These are phyloP conservation scores for Drosophila truncata DNA, from an alignment of 1,140 invertebrate species.

Conservation along the genomic window DNA sequence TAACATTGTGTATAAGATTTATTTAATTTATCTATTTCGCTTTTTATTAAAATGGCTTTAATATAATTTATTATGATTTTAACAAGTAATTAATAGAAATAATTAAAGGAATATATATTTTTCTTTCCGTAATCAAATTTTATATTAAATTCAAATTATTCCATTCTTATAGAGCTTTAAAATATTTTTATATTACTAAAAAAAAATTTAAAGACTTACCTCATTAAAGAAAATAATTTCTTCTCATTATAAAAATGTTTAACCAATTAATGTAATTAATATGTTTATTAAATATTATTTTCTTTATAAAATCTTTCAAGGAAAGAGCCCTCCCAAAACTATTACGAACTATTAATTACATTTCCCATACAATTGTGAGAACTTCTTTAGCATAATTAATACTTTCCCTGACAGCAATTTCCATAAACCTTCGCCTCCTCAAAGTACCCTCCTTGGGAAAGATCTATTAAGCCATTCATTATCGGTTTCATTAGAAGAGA, in stretches of 20 bases:
- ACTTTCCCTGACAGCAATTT: conserved; percentile 11
- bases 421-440: conserved; percentile 14
- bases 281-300: not conserved
- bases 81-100: not conserved
- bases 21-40: not conserved
- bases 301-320: not conserved
- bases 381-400: conserved; percentile 19
- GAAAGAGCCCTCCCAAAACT: not conserved
- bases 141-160: not conserved
- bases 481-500: conserved; percentile 66
- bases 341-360: not conserved
- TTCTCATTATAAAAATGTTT: not conserved
- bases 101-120: too few relatives aligned
- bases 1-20: not conserved
- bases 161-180: not conserved
- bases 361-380: conserved; percentile 1
- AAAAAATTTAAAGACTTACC: not conserved
- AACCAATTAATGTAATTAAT: too few relatives aligned
- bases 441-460: conserved; percentile 3
- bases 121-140: too few relatives aligned
- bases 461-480: conserved; percentile 61
- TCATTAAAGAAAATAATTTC: not conserved
- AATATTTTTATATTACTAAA: not conserved
- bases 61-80: not conserved
- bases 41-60: not conserved